Conservation (phyloP, 2,888 invertebrate genomes). For the Ecliptopera silaceata region DNA sequence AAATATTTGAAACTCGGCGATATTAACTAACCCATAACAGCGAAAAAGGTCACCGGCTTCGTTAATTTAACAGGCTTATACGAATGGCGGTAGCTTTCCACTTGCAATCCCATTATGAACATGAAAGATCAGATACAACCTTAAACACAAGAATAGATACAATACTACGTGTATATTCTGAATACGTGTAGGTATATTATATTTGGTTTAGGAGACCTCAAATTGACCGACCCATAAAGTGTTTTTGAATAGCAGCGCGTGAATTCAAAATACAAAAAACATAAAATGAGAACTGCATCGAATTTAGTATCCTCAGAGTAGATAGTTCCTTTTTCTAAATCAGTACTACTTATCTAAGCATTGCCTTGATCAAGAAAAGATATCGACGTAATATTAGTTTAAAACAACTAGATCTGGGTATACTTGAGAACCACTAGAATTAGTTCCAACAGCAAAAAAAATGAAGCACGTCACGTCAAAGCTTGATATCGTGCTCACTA, state of each 20-base stretch:
- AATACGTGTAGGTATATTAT: no score
- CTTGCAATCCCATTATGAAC: background rate
- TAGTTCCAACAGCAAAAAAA: conserved; percentile 9
- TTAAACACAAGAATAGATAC: background rate
- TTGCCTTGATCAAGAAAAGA: no score
- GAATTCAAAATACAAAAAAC: no score
- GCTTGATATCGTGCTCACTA: conserved; percentile 40
- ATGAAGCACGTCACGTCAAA: conserved; percentile 33
- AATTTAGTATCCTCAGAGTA: no score
- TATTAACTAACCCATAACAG: conserved; percentile 10
- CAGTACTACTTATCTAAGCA: no score
- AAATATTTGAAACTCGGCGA: conserved; percentile 22
- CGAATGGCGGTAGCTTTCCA: background rate
- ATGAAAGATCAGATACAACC: background rate
- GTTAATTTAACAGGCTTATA: conserved; percentile 36
- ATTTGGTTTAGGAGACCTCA: no score
- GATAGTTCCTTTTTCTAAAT: no score
- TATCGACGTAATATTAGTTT: background rate
- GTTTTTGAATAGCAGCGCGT: no score
- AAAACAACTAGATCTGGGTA: background rate
- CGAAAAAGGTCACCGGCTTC: conserved; percentile 39
- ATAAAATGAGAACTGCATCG: no score
- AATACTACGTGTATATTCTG: background rate
- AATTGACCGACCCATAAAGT: no score
- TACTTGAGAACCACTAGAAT: conserved; percentile 2